Evolutionary conservation across 1,140 invertebrate genomes (phyloP), one percentile per base, ranked within the genome.

Genomic region (Halesus radiatus): DNA sequence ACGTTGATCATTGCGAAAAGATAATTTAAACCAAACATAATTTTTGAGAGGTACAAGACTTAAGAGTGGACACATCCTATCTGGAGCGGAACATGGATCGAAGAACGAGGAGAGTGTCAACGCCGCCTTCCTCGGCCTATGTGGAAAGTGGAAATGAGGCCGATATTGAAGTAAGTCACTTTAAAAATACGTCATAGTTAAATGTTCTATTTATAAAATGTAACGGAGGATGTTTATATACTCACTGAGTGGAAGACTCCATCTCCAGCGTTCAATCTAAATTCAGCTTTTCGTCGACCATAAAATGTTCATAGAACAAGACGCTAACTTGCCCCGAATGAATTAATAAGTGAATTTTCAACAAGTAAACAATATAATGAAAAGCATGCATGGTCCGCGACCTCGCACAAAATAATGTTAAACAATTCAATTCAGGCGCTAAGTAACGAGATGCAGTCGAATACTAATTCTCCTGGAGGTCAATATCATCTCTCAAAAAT

Each of bases 61-160:
- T 29, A 29, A 66, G 62, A 32, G 37, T 45, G 58, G 62, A 66
- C 13, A 66, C 32, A 37, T 66, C 62, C 15, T 66, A 66, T 66
- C 62, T 66, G 62, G 22, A 66, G 45, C 64, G 23, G 64, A 18
- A 37, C 64, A 68, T 68, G 64, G 64, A 68, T 18, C 52, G 45
- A 23, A 72, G 45, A 23, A 26, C 37, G 18, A 16, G 29, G 18
- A 16, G 29, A 37, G 52, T 37, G 18, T 18, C n/a, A 8, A 1
- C 68, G 64, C 32, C 64, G 13, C 64, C 64, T 32, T 16, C 64
- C 20, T 29, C 62, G 3, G 15, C 29, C 10, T 16, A 52, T n/a
- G 45, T 52, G 68, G 45, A 72, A 26, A 72, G 45, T 10, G 45
- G 68, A 29, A 52, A 72, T 72, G 20, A 53, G 16, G 45, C 37